Evolutionary conservation across 1,140 invertebrate genomes (phyloP), one percentile per base, ranked within the genome.

Genomic region (Calephelis nemesis): DNA sequence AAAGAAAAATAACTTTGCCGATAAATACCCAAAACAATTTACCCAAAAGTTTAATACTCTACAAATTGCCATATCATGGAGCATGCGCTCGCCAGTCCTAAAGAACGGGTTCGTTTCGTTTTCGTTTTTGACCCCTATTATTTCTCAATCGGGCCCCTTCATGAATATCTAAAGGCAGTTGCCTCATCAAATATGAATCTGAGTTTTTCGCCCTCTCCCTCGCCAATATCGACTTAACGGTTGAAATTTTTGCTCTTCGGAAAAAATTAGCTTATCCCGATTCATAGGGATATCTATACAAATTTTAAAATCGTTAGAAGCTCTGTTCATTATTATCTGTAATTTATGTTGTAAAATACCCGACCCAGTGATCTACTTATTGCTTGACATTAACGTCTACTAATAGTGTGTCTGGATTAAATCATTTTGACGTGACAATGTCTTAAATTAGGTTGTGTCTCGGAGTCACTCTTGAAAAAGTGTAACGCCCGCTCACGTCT

Each of bases 131-230:
- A 63, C 62, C 42, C 62, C 62, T 63, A 70, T 70, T 70, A 76
- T 76, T 76, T 71, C 68, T 70, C 72, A 71, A 74, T 76, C 74
- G 68, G 62, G 63, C 67, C 66, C 65, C 65, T 54, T 30, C 72
- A 71, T 76, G 74, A 76, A 76, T 76, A 76, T 73, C 65, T 74
- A 67, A 76, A 74, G 69, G 54, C 49, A 58, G 62, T 70, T 60
- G 70, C 65, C 67, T 76, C 72, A 74, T 76, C 72, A 74, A 74
- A 76, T 71, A 76, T 76, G 69, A 62, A 76, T 72, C 63, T 62
- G 67, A 49, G 67, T 76, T 76, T 76, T 76, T 71, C 72, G 65
- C 67, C 67, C 60, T 65, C 63, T 58, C 65, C 64, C 65, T 47
- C 65, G 58, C 52, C 52, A 58, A 58, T 58, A 58, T 70, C 71